Conservation (phyloP, 1,140 invertebrate species). For the Drusus annulatus region DNA sequence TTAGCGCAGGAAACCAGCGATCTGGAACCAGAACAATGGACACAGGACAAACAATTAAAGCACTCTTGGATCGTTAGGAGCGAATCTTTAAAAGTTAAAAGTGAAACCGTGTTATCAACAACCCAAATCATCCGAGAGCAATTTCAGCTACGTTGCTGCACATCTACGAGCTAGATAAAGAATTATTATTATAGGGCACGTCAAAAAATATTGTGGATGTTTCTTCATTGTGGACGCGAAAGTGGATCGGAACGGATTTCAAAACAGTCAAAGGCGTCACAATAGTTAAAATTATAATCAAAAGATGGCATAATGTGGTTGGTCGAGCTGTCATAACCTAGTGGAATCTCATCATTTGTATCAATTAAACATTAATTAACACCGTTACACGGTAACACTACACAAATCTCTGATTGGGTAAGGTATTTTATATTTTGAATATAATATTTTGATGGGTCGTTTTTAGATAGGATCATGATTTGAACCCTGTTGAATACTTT, state of each 20-base stretch:
- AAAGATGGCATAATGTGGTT: no score
- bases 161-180: not conserved
- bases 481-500: no score
- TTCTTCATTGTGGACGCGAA: not conserved
- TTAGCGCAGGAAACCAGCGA: conserved; percentile 29
- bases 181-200: not conserved
- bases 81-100: conserved; percentile 22
- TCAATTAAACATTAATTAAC: no score
- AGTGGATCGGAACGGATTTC: not conserved
- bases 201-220: conserved; percentile 3
- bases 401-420: no score
- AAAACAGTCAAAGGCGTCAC: not conserved
- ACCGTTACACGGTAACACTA: no score
- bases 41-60: conserved; percentile 54
- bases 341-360: no score
- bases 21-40: conserved; percentile 53
- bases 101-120: conserved; percentile 40
- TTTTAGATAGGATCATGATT: no score
- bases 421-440: no score
- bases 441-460: no score
- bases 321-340: no score
- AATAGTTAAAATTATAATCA: no score
- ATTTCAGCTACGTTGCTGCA: conserved; percentile 14
- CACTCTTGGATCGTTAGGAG: conserved; percentile 24
- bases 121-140: conserved; percentile 6